Evolutionary conservation across 2,888 invertebrate species (phyloP).

Genomic region (Brachynemurus nebulosus): DNA sequence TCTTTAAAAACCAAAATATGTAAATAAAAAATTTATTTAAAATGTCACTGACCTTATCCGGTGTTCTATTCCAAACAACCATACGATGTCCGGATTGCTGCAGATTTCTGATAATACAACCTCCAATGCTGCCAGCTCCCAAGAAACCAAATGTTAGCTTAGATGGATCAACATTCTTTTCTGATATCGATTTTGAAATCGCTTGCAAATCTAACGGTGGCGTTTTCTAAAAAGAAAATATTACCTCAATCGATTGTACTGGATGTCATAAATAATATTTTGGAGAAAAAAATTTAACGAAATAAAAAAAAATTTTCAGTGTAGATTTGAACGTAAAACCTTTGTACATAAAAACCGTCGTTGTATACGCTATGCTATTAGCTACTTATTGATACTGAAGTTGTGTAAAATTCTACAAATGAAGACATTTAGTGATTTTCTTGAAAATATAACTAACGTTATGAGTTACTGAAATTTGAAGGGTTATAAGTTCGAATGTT

Average conservation of each 20-base stretch:
- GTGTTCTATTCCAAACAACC: constrained; percentile 86
- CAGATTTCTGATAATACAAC: constrained; percentile 88
- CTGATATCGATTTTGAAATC: constrained; percentile 61
- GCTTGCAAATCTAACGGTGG: constrained; percentile 64
- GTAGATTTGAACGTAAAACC: constrained; percentile 3
- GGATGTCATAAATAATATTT: no score
- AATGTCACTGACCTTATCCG: constrained; percentile 76
- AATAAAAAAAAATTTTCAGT: background rate
- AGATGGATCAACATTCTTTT: constrained; percentile 77
- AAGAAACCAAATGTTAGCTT: constrained; percentile 85
- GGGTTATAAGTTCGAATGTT: no score
- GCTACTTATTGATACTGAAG: no score
- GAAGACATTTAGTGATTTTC: no score
- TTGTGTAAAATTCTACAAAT: no score
- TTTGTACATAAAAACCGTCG: no score
- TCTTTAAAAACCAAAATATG: background rate
- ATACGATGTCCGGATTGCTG: constrained; percentile 89
- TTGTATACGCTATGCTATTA: no score
- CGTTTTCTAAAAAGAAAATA: constrained; percentile 43
- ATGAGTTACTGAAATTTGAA: no score
- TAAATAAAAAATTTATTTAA: no score
- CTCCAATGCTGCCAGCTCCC: constrained; percentile 90
- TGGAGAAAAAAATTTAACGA: background rate
- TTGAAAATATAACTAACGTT: no score
- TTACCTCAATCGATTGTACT: no score